Evolutionary conservation across 2,888 invertebrate genomes (phyloP), one percentile per base, ranked within the genome.

Genomic region (Sericinus montela): DNA sequence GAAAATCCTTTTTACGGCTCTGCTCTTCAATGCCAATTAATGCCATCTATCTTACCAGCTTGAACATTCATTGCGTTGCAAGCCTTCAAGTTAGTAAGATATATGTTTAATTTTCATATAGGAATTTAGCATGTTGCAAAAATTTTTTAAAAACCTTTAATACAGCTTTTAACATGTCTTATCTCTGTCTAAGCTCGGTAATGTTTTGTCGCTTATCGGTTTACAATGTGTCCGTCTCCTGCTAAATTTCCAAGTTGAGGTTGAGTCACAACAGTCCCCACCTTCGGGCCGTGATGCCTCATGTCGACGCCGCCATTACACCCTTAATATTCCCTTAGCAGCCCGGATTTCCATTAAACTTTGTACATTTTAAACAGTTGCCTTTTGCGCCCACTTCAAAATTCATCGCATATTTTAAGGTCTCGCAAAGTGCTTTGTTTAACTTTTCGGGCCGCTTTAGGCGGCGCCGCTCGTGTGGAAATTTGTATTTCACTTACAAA

Each of bases 391-490:
- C 67, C 66, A 72, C 73, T 81, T 75, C 65, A 65, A 72, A 81
- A 80, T 82, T 82, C 82, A 78, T 75, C 75, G 81, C 75, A 78
- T 80, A 82, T 80, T 83, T 80, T 76, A 75, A 73, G 75, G 72
- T 68, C 62, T 65, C 62, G 59, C 72, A 73, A 80, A 80, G 77
- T 73, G 79, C 75, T 78, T 80, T 80, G 77, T 79, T 75, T 72
- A 78, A 81, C 72, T 83, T 83, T 75, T 75, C 65, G 67, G 73
- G 69, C 67, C 59, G 69, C 62, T 70, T 69, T 66, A 55, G 53
- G 63, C 56, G 65, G 64, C 54, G 57, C 3, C 29, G 49, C 57
- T 59, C 61, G 65, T 63, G 64, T 65, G 59, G 58, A 60, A 63
- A 72, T 65, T 65, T 58, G 54, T 60, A 54, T 58, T 59, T 53